Percentiles rank a stretch among this genome's conserved stretches.
These are phyloP conservation scores for Pomatorhinus ruficollis DNA, from an alignment of 2,113 vertebrate genomes.

Conservation along the genomic window DNA sequence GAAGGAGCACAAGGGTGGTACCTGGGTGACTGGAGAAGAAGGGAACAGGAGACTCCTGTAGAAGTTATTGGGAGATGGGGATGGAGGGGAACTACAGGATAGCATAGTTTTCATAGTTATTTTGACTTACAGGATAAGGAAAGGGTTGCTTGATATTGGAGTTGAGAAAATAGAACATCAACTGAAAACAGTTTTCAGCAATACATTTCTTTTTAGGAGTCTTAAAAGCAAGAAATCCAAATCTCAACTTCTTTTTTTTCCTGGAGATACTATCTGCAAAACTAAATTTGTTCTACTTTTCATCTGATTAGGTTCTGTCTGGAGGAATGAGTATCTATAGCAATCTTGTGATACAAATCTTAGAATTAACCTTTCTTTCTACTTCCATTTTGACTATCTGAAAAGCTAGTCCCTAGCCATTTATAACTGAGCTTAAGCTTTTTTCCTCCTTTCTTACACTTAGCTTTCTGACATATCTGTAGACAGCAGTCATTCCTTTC, in stretches of 20 bases:
- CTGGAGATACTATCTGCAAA: neutral
- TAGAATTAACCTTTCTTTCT: neutral
- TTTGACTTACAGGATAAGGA: neutral
- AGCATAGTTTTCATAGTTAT: neutral
- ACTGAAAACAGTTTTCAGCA: neutral
- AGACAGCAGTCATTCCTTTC: neutral
- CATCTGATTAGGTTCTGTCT: neutral
- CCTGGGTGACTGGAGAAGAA: neutral
- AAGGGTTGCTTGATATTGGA: neutral
- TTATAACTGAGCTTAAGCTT: neutral
- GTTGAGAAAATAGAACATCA: neutral
- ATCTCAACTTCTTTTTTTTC: neutral
- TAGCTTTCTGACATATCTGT: neutral
- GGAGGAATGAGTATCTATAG: neutral
- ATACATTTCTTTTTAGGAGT: neutral
- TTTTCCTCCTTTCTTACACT: neutral
- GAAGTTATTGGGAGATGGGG: neutral
- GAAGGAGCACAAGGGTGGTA: neutral
- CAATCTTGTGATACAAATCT: neutral
- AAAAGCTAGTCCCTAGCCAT: neutral
- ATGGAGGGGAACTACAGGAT: no score
- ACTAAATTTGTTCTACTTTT: neutral
- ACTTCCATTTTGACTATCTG: neutral
- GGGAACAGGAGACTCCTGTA: neutral
- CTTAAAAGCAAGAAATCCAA: neutral